Base-by-base conservation (phyloP, 1,140 invertebrate species). In the Calliphora vicina region DNA sequence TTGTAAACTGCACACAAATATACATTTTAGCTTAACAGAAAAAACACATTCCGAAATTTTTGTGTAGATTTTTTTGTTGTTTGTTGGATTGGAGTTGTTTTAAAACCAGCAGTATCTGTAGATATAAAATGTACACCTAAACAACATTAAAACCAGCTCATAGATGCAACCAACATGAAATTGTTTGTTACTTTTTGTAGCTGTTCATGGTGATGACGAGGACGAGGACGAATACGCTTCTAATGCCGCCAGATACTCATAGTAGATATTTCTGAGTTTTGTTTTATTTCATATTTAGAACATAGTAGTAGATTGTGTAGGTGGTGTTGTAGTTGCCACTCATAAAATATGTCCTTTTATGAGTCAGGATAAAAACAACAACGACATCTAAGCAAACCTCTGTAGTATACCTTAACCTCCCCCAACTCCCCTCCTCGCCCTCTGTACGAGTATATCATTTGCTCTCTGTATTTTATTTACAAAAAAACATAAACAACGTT, bases 271-370 rank as follows among this genome's bases (percentile, higher is more conserved):
- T 10, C 4, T 67, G n/a, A 20, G n/a, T 67, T 17, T 67, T 67
- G n/a, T 67, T 67, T 67, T 67, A 67, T 67, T 20, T 67, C 61
- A 25, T 67, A 67, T 67, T 67, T 67, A 23, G 61, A 23, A 23
- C 20, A 67, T 67, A 25, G n/a, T 42, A 29, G 25, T 73, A 78
- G 20, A 78, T 78, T 78, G 74, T 78, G 35, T 43, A 78, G 74
- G 74, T 78, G 74, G 35, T 43, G 35, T n/a, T n/a, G n/a, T 78
- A 27, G 20, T 78, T 78, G 20, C 74, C 74, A 13, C 74, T 78
- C 74, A 78, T 78, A 78, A 78, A 78, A 78, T 78, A 43, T 78
- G 74, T 78, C 74, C 74, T 78, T 78, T 78, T 78, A 78, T 78
- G 74, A 78, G 74, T 78, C 74, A 78, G 61, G n/a, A 20, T 50